Evolutionary conservation across 2,113 vertebrate species (phyloP).

Genomic region (Talpa occidentalis): DNA sequence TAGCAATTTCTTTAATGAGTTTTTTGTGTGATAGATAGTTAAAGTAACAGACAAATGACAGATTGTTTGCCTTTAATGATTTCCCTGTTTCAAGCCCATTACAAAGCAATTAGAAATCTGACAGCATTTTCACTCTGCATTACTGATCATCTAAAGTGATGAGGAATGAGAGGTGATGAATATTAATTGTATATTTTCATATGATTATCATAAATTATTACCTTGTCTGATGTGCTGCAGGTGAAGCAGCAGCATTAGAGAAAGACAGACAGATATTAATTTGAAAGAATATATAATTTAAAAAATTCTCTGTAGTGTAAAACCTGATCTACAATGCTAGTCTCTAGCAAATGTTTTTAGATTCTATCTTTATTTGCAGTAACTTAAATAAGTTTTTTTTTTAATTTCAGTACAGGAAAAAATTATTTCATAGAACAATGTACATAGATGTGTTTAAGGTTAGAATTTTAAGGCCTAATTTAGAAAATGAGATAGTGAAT

Average conservation of each 20-base stretch:
- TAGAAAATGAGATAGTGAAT: conserved; percentile 38
- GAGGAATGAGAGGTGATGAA: conserved; percentile 92
- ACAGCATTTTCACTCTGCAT: conserved; percentile 93
- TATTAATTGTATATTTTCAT: conserved; percentile 94
- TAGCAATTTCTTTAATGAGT: conserved; percentile 94
- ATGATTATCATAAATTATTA: conserved; percentile 95
- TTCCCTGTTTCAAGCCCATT: conserved; percentile 93
- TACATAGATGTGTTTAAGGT: conserved; percentile 9
- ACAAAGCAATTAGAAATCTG: conserved; percentile 94
- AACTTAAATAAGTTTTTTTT: conserved; percentile 33
- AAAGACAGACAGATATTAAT: conserved; percentile 87
- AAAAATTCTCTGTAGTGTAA: conserved; percentile 69
- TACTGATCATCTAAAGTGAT: conserved; percentile 93
- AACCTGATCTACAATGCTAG: conserved; percentile 66
- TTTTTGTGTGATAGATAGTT: conserved; percentile 93
- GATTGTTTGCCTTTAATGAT: conserved; percentile 94
- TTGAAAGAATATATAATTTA: conserved; percentile 83
- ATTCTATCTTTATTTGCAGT: conserved; percentile 54
- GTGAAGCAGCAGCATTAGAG: conserved; percentile 84
- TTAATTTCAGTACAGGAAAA: conserved; percentile 37
- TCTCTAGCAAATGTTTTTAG: conserved; percentile 68
- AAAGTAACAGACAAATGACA: conserved; percentile 95
- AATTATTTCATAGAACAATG: not conserved
- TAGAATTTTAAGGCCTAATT: conserved; percentile 43
- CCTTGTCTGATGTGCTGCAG: conserved; percentile 88